Evolutionary conservation across 2,113 vertebrate genomes (phyloP).

Genomic region (Rhabdornis inornatus): DNA sequence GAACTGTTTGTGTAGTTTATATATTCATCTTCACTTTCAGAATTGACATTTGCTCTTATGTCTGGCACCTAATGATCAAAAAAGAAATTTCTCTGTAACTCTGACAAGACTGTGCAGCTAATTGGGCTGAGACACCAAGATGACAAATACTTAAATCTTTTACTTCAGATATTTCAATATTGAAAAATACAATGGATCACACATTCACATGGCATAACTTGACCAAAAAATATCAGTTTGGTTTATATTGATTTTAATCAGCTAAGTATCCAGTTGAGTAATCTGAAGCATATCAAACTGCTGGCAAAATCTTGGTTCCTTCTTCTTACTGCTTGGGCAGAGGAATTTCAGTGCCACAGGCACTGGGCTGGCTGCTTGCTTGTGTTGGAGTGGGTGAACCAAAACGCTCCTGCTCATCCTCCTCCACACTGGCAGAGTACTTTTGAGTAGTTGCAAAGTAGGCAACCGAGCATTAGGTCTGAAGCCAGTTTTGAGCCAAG

Average conservation of each 20-base stretch:
- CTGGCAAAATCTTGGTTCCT: background rate
- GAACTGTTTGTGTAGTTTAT: background rate
- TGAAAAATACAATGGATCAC: background rate
- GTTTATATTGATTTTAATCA: background rate
- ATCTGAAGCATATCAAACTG: background rate
- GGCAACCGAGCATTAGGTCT: background rate
- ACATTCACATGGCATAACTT: background rate
- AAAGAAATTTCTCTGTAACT: background rate
- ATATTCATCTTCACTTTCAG: background rate
- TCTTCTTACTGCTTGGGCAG: background rate
- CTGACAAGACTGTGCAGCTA: background rate
- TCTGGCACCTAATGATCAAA: background rate
- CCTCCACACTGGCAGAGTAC: too few relatives aligned
- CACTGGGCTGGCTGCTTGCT: background rate
- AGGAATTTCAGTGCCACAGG: background rate
- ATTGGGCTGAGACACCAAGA: background rate
- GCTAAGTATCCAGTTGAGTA: background rate
- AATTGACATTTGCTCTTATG: background rate
- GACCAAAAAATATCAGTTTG: background rate
- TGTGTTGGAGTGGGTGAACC: rapidly evolving
- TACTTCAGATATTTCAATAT: background rate
- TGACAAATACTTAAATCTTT: background rate
- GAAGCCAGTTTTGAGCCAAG: rapidly evolving
- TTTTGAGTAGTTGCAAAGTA: background rate
- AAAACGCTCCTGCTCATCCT: background rate